phyloP scores from a whole-genome alignment of 2,888 invertebrate genomes.

The Charanyca ferruginea region DNA sequence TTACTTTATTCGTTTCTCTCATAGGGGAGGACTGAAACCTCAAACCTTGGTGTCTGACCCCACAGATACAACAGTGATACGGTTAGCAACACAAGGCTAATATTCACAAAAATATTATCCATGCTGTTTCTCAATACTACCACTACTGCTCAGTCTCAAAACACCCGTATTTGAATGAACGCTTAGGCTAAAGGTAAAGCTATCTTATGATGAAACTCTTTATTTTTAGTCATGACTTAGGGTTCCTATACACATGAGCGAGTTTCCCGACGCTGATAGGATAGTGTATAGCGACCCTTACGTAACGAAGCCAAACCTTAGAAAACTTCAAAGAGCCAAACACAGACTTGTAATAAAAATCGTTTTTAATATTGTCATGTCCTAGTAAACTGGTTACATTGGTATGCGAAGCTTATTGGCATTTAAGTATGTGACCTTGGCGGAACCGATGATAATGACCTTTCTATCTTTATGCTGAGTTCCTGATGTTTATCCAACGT shows the following conservation, averaged over 20 bases:
- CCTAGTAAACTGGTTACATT: conserved; percentile 42
- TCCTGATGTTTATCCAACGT: conserved; percentile 69
- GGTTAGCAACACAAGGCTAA: no score
- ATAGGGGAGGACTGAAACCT: no score
- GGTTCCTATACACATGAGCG: no score
- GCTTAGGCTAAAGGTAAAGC: not conserved
- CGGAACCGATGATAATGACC: conserved; percentile 76
- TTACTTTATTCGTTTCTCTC: no score
- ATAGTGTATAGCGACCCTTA: no score
- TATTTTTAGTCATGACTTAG: no score
- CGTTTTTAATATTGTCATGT: conserved; percentile 22
- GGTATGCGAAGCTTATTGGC: conserved; percentile 69
- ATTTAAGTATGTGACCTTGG: conserved; percentile 77
- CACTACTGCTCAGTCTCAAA: not conserved
- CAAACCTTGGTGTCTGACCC: no score
- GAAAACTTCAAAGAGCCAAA: no score
- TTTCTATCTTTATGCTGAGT: conserved; percentile 71
- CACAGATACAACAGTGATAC: no score
- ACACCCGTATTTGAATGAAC: not conserved
- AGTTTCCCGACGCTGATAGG: no score
- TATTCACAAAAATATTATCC: no score
- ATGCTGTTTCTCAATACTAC: no score
- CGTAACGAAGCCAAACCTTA: conserved; percentile 3
- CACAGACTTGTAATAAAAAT: conserved; percentile 15
- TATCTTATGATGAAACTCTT: not conserved